These are phyloP conservation scores for Apantesis nais DNA, from an alignment of 2,888 invertebrate genomes.

Conservation along the genomic window DNA sequence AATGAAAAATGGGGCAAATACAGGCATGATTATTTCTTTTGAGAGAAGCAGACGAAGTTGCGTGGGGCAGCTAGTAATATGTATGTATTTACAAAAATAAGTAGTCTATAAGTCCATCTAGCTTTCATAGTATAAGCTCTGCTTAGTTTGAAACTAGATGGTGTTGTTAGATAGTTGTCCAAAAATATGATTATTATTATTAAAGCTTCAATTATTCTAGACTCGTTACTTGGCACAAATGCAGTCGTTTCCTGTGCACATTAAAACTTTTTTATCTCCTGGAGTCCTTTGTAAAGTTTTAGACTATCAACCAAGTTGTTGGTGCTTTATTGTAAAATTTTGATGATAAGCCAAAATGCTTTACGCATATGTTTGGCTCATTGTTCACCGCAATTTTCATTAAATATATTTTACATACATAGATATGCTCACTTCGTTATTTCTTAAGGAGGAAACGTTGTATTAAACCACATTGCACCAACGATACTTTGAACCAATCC, in stretches of 20 bases:
- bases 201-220: constrained; percentile 22
- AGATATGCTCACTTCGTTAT: neutral
- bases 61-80: too few relatives aligned
- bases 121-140: too few relatives aligned
- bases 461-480: neutral
- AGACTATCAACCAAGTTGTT: constrained; percentile 42
- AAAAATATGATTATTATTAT: constrained; percentile 17
- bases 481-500: too few relatives aligned
- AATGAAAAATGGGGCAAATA: too few relatives aligned
- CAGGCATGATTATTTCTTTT: too few relatives aligned
- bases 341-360: constrained; percentile 48
- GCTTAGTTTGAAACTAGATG: too few relatives aligned
- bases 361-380: constrained; percentile 33
- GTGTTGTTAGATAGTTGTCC: too few relatives aligned
- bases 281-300: constrained; percentile 40
- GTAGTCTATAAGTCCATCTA: too few relatives aligned
- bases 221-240: constrained; percentile 44
- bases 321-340: constrained; percentile 38
- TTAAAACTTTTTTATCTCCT: constrained; percentile 53
- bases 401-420: neutral
- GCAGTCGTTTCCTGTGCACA: constrained; percentile 51
- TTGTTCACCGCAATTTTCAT: neutral
- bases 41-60: too few relatives aligned
- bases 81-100: too few relatives aligned
- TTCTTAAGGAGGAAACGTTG: neutral